phyloP scores from a whole-genome alignment of 2,113 vertebrate genomes.

The Ameiurus melas region DNA sequence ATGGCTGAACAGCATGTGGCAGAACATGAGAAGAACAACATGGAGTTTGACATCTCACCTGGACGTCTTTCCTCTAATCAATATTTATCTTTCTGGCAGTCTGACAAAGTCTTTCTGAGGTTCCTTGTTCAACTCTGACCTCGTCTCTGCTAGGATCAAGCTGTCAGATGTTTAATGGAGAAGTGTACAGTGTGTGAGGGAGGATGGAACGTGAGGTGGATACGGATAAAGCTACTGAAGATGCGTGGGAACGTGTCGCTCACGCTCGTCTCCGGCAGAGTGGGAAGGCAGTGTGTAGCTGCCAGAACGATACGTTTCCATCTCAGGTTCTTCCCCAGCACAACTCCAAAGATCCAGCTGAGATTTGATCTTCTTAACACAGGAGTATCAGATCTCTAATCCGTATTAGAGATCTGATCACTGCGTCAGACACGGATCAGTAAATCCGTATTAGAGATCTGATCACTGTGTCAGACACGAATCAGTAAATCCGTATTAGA shows the following conservation, averaged over 20 bases:
- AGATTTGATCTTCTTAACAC: background rate
- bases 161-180: background rate
- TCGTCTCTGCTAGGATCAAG: background rate
- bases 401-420: too few species aligned
- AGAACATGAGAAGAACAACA: background rate
- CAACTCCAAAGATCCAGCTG: background rate
- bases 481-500: too few species aligned
- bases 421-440: too few species aligned
- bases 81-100: background rate
- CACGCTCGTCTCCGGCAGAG: background rate
- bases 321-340: background rate
- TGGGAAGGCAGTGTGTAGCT: background rate
- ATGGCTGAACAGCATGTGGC: background rate
- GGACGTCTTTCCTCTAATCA: background rate
- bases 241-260: background rate
- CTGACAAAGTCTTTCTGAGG: background rate
- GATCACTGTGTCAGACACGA: too few species aligned
- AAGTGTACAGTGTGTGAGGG: background rate
- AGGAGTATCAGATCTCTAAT: too few species aligned
- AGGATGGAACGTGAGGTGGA: background rate
- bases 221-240: background rate
- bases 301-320: background rate
- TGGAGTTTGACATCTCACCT: background rate
- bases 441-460: too few species aligned
- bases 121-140: background rate